These are phyloP conservation scores for Caenorhabditis sulstoni DNA, from an alignment of 2,888 invertebrate genomes.

Conservation along the genomic window DNA sequence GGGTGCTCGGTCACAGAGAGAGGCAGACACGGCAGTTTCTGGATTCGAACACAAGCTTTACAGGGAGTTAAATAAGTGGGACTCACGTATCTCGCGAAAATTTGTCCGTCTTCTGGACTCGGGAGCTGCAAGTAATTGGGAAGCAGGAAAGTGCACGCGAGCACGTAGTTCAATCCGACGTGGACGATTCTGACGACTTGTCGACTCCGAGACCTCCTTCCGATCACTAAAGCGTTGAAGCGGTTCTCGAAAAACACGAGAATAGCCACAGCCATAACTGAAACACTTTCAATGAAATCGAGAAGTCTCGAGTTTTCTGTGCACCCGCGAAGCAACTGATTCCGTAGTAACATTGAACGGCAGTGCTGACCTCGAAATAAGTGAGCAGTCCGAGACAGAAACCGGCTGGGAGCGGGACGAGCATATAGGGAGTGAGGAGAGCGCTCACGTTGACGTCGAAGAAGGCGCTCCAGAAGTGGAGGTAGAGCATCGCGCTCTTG, in stretches of 20 bases:
- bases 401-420: slow-evolving; percentile 3
- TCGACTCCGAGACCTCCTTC: background rate
- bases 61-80: no score
- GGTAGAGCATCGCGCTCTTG: background rate
- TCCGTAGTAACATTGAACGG: slow-evolving; percentile 5
- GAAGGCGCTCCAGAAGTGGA: background rate
- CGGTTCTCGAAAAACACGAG: slow-evolving; percentile 13
- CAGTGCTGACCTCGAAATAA: background rate
- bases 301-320: background rate
- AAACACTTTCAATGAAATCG: background rate
- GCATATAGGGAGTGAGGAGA: background rate
- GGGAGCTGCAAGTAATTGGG: background rate
- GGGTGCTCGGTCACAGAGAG: background rate
- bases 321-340: slow-evolving; percentile 3
- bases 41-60: background rate
- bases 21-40: slow-evolving; percentile 3
- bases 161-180: background rate
- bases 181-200: background rate
- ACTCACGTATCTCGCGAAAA: background rate
- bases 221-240: background rate
- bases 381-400: background rate
- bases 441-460: background rate
- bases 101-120: background rate
- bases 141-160: background rate
- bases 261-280: slow-evolving; percentile 1